These are phyloP conservation scores for Nesometra sesokonis DNA, from an alignment of 35 echinoderm and acorn worm genomes.

Conservation along the genomic window DNA sequence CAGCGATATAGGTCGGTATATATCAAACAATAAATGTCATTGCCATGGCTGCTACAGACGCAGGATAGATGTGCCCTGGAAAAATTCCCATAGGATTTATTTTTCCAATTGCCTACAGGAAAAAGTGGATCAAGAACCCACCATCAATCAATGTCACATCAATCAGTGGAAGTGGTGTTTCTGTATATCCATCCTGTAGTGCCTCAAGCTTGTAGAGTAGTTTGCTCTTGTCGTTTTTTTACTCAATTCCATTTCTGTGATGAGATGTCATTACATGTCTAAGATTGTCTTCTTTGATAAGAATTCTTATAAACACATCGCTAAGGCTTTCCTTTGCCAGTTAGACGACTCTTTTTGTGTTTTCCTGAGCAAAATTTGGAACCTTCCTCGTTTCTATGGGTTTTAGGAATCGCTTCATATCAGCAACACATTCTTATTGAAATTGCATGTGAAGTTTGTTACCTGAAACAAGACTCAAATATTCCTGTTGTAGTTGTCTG, in stretches of 20 bases:
- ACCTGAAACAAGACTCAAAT: no score
- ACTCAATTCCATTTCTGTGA: background rate
- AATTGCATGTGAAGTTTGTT: no score
- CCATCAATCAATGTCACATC: background rate
- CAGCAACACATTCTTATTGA: no score
- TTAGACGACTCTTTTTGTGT: no score
- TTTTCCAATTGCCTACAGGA: background rate
- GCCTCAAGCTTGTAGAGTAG: background rate
- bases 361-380: no score
- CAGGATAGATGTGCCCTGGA: background rate
- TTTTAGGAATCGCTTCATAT: no score
- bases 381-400: no score
- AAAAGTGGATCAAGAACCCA: background rate
- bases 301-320: no score
- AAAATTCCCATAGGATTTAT: background rate
- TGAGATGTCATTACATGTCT: no score
- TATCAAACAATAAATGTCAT: slow-evolving; percentile 45
- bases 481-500: no score
- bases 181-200: background rate
- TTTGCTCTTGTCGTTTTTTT: background rate
- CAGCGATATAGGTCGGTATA: slow-evolving; percentile 10
- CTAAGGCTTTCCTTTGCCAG: no score
- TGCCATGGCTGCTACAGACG: slow-evolving; percentile 9
- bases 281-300: background rate
- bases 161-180: background rate